A percentile compares a stretch with the other conserved stretches of the same genome.
phyloP scores from a whole-genome alignment of 2,888 invertebrate species.

The Limenitis arthemis region DNA sequence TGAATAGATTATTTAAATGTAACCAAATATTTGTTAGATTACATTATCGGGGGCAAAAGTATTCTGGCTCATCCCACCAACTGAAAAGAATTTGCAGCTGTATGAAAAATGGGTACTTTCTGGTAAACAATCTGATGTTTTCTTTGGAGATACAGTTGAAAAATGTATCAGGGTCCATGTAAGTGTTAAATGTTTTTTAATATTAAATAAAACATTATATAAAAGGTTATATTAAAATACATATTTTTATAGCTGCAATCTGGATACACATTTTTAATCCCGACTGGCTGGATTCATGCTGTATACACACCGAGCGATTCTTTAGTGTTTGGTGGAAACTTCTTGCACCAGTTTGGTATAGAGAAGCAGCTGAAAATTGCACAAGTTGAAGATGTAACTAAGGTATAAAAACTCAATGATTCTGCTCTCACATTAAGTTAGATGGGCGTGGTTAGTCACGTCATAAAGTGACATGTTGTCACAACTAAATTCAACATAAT shows the following conservation, averaged over 20 bases:
- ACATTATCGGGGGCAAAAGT: conserved; percentile 98
- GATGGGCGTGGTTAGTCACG: background rate
- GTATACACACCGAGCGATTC: conserved; percentile 97
- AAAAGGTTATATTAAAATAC: background rate
- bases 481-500: too few species aligned
- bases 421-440: background rate
- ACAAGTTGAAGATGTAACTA: conserved; percentile 94
- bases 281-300: conserved; percentile 99
- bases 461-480: too few species aligned
- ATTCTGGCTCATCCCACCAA: conserved; percentile 98
- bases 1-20: too few species aligned
- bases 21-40: too few species aligned
- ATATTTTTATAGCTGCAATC: conserved; percentile 73
- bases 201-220: background rate
- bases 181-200: conserved; percentile 32
- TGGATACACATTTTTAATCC: conserved; percentile 97
- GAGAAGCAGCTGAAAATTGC: conserved; percentile 97
- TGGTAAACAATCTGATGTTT: conserved; percentile 94
- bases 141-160: conserved; percentile 97
- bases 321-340: conserved; percentile 98
- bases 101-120: conserved; percentile 98
- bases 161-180: conserved; percentile 89
- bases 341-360: conserved; percentile 95
- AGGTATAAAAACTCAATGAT: conserved; percentile 68
- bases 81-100: conserved; percentile 90